phyloP scores from a whole-genome alignment of 1,140 invertebrate species.

The Scaptodrosophila lebanonensis region DNA sequence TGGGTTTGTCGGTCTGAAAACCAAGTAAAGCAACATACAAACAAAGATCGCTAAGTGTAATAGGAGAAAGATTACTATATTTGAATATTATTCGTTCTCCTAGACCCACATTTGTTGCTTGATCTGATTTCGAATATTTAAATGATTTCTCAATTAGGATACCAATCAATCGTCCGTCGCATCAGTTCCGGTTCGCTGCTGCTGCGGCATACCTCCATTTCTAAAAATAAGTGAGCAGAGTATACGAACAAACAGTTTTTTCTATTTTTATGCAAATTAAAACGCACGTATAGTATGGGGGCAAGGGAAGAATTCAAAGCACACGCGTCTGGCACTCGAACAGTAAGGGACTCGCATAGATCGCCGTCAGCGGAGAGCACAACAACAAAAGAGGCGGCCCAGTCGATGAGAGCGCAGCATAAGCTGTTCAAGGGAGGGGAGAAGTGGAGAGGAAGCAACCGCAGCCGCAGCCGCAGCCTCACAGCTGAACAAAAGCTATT shows the following conservation, averaged over 20 bases:
- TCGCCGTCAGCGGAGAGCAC: background rate
- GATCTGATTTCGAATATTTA: too few relatives aligned
- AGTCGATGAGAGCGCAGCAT: too few relatives aligned
- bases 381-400: background rate
- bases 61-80: too few relatives aligned
- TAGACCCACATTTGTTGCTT: too few relatives aligned
- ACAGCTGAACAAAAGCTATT: conserved; percentile 38
- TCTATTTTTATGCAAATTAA: conserved; percentile 70
- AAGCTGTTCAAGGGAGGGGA: conserved; percentile 4
- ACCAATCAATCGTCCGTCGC: conserved; percentile 12
- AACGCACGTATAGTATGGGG: too few relatives aligned
- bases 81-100: too few relatives aligned
- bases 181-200: too few relatives aligned
- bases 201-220: conserved; percentile 23
- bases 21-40: too few relatives aligned
- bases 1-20: too few relatives aligned
- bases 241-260: conserved; percentile 18
- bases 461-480: background rate
- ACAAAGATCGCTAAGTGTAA: too few relatives aligned
- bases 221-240: conserved; percentile 40
- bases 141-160: conserved; percentile 23
- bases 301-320: conserved; percentile 35
- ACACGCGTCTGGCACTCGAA: background rate
- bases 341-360: background rate
- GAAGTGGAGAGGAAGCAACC: conserved; percentile 2